phyloP scores from a whole-genome alignment of 2,113 vertebrate species.

The Galbula dea region DNA sequence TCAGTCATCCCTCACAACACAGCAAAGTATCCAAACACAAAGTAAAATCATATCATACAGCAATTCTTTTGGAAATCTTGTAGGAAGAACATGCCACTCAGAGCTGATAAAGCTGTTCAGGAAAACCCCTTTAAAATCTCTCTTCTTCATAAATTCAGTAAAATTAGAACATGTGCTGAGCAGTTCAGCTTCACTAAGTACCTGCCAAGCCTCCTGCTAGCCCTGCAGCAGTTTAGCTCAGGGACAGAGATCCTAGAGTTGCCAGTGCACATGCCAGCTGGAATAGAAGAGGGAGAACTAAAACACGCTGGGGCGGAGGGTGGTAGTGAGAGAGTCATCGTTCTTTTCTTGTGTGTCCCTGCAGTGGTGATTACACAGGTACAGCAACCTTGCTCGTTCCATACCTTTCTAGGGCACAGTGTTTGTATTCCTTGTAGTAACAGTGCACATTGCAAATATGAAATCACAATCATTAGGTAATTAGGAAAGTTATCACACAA shows the following conservation, averaged over 20 bases:
- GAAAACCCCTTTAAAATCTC: background rate
- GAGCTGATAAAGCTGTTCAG: background rate
- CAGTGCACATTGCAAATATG: background rate
- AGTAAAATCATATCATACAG: background rate
- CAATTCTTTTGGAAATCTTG: background rate
- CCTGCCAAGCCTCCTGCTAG: background rate
- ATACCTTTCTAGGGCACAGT: background rate
- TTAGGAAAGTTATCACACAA: background rate
- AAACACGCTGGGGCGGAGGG: background rate
- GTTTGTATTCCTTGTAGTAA: background rate
- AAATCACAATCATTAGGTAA: background rate
- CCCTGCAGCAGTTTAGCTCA: background rate
- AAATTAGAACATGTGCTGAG: background rate
- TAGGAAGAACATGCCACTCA: background rate
- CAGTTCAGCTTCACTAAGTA: background rate
- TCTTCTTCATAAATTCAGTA: background rate
- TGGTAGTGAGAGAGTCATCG: background rate
- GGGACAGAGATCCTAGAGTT: background rate
- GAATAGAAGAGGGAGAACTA: slow-evolving; percentile 17
- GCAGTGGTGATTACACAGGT: background rate
- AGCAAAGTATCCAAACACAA: background rate
- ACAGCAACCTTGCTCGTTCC: background rate
- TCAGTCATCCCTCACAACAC: background rate
- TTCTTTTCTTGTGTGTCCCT: background rate
- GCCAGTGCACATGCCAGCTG: background rate